A percentile compares a stretch with the other conserved stretches of the same genome.
Evolutionary conservation across 2,797 vertebrate species (phyloP).

Genomic region (Vipera ursinii): DNA sequence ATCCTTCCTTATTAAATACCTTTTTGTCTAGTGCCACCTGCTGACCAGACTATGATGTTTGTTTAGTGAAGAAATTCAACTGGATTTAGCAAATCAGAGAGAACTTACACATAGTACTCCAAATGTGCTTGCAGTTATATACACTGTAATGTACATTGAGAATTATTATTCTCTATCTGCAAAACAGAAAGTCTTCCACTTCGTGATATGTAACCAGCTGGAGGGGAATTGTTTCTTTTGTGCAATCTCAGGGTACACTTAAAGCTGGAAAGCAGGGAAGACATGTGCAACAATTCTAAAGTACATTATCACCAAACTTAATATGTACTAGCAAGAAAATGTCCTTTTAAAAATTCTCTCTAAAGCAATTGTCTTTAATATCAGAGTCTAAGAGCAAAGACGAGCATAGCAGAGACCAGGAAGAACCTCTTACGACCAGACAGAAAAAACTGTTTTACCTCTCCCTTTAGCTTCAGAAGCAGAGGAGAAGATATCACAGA

Average conservation of each 20-base stretch:
- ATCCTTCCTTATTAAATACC: background rate
- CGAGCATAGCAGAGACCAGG: background rate
- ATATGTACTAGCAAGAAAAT: background rate
- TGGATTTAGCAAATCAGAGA: background rate
- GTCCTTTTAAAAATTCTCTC: background rate
- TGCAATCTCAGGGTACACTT: background rate
- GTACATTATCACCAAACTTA: background rate
- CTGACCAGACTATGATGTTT: background rate
- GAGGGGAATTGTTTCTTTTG: background rate
- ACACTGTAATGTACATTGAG: background rate
- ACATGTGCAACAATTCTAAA: background rate
- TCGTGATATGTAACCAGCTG: background rate
- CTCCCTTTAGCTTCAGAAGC: background rate
- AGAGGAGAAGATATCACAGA: background rate
- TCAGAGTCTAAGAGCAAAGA: background rate
- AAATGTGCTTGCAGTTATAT: background rate
- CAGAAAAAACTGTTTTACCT: background rate
- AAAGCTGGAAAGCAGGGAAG: background rate
- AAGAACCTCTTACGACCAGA: background rate
- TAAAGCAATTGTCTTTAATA: background rate
- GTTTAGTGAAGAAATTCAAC: fast-evolving
- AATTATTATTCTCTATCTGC: background rate
- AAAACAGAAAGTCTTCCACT: background rate
- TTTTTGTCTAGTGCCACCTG: constrained; percentile 44
- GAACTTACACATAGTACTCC: background rate